Evolutionary conservation across 2,113 vertebrate species (phyloP).

Genomic region (Arenaria interpres): DNA sequence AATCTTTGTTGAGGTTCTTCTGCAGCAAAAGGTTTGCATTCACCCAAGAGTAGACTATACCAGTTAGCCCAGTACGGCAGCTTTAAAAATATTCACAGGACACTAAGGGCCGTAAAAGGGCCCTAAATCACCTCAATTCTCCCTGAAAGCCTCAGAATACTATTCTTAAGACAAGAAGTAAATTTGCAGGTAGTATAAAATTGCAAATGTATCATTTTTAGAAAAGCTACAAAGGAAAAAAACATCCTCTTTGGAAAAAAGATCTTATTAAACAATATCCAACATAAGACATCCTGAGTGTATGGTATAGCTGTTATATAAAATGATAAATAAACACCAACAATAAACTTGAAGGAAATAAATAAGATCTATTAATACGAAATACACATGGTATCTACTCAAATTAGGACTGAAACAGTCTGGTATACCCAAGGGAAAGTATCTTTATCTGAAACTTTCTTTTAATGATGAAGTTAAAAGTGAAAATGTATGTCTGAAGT

Average conservation of each 20-base stretch:
- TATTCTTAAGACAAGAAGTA: background rate
- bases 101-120: background rate
- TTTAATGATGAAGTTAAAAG: slow-evolving; percentile 6
- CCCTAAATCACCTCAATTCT: background rate
- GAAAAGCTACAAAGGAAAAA: background rate
- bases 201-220: background rate
- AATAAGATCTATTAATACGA: background rate
- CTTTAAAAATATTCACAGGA: background rate
- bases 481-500: background rate
- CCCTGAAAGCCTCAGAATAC: background rate
- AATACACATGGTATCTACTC: background rate
- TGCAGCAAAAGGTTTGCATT: background rate
- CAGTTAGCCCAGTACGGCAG: background rate
- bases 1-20: background rate
- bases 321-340: background rate
- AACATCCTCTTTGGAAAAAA: background rate
- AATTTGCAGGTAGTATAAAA: background rate
- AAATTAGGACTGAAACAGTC: background rate
- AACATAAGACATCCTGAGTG: background rate
- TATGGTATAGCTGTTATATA: background rate
- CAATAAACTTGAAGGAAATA: background rate
- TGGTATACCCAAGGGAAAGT: background rate
- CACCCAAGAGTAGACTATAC: rapidly evolving
- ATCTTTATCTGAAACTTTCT: background rate
- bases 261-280: background rate